Evolutionary conservation across 2,113 vertebrate genomes (phyloP).

Genomic region (Lophotis ruficrista): DNA sequence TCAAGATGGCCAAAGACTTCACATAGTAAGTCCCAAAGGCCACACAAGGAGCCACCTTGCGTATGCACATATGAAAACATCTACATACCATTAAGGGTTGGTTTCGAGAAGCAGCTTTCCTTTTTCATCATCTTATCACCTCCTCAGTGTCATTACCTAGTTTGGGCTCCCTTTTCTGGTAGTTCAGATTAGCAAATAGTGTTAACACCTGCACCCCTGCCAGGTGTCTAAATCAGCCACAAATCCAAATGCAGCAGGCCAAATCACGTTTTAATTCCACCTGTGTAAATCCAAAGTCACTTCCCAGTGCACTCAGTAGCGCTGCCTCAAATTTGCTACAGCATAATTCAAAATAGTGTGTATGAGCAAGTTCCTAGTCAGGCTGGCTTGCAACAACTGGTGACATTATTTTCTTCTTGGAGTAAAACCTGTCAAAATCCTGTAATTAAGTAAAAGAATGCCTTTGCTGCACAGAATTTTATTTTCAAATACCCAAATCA

Average conservation of each 20-base stretch:
- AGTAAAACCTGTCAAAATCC: background rate
- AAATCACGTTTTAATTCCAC: background rate
- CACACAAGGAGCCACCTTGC: background rate
- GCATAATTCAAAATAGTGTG: background rate
- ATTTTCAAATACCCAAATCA: background rate
- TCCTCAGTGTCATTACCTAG: background rate
- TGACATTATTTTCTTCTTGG: background rate
- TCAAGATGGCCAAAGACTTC: background rate
- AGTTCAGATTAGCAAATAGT: background rate
- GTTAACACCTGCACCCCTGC: background rate
- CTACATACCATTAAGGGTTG: background rate
- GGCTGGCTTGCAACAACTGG: background rate
- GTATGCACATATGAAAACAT: background rate
- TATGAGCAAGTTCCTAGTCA: background rate
- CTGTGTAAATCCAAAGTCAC: background rate
- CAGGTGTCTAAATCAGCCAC: background rate
- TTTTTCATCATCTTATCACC: background rate
- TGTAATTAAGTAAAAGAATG: background rate
- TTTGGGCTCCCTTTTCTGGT: background rate
- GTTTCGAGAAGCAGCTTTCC: background rate
- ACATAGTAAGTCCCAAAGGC: background rate
- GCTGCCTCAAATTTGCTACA: background rate
- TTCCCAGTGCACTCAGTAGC: background rate
- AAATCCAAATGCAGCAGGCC: background rate
- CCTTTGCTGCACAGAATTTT: background rate